Conservation (phyloP, 2,888 invertebrate genomes). For the Carcina quercana region DNA sequence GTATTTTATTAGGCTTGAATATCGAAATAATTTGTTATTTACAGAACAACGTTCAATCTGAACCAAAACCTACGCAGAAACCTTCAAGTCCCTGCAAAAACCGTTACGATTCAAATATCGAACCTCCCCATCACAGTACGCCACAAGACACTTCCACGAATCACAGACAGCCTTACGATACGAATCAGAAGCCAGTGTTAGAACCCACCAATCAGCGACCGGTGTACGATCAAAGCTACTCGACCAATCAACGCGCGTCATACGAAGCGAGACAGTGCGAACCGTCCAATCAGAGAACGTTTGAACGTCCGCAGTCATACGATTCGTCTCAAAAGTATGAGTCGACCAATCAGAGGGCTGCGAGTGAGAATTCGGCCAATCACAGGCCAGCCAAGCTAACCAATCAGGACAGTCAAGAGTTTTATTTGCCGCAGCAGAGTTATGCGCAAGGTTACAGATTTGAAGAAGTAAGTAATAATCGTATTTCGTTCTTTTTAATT, state of each 20-base stretch:
- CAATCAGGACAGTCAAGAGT: conserved; percentile 30
- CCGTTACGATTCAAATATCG: conserved; percentile 19
- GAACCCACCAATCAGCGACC: conserved; percentile 5
- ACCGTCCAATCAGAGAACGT: conserved; percentile 14
- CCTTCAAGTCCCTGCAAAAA: conserved; percentile 29
- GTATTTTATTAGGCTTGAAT: no score
- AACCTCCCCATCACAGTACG: conserved; percentile 12
- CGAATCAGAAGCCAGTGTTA: conserved; percentile 4
- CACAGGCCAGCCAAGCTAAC: conserved; percentile 20
- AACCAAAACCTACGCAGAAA: conserved; percentile 21
- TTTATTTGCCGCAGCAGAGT: conserved; percentile 25
- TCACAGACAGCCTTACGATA: conserved; percentile 6
- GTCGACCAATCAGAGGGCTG: conserved; percentile 28
- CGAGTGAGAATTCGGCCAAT: conserved; percentile 15
- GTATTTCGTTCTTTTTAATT: no score
- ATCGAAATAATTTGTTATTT: neutral
- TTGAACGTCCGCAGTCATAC: conserved; percentile 13
- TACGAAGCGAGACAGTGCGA: conserved; percentile 15
- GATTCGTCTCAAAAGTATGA: conserved; percentile 11
- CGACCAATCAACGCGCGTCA: conserved; percentile 7
- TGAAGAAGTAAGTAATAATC: conserved; percentile 42
- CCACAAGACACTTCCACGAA: conserved; percentile 6
- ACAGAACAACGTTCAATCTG: conserved; percentile 16
- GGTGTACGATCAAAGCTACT: conserved; percentile 6
- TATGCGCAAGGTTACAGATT: conserved; percentile 34